Conservation (phyloP, 2,113 vertebrate species). For the Antennarius striatus region DNA sequence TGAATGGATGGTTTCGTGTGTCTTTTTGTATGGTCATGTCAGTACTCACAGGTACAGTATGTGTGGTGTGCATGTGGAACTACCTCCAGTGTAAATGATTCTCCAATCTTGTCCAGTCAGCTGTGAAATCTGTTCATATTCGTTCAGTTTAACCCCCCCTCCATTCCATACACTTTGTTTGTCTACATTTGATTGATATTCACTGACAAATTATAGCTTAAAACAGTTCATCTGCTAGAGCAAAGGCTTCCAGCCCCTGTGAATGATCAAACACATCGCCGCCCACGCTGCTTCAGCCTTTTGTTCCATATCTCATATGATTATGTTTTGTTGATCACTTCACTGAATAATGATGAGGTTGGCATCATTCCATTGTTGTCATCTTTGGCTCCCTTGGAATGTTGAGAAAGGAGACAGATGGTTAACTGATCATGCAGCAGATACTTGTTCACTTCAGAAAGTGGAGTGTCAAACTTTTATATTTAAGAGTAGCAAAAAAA, state of each 20-base stretch:
- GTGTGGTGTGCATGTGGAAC: conserved; percentile 34
- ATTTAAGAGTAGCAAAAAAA: conserved; percentile 22
- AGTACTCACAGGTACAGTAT: not conserved
- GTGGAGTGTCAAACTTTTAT: conserved; percentile 28
- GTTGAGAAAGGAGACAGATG: conserved; percentile 50
- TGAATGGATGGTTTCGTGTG: not conserved
- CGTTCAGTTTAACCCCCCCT: conserved; percentile 43
- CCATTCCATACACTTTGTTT: conserved; percentile 22
- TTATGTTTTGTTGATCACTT: conserved; percentile 65
- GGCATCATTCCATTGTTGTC: conserved; percentile 56
- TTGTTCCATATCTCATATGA: conserved; percentile 45
- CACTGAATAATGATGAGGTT: conserved; percentile 59
- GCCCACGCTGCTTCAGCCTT: conserved; percentile 37
- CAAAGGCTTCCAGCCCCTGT: conserved; percentile 24
- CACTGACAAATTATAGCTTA: conserved; percentile 52
- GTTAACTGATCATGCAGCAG: conserved; percentile 40
- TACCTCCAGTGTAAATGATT: conserved; percentile 61
- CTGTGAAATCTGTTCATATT: conserved; percentile 65
- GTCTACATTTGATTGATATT: conserved; percentile 59
- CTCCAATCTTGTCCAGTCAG: conserved; percentile 54
- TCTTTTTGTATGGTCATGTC: conserved; percentile 17
- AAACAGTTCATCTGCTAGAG: conserved; percentile 9
- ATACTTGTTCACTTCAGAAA: conserved; percentile 41
- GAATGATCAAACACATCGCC: conserved; percentile 20
- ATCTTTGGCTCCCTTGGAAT: conserved; percentile 42